Conservation (phyloP, 2,888 invertebrate species). For the Meandrusa payeni region DNA sequence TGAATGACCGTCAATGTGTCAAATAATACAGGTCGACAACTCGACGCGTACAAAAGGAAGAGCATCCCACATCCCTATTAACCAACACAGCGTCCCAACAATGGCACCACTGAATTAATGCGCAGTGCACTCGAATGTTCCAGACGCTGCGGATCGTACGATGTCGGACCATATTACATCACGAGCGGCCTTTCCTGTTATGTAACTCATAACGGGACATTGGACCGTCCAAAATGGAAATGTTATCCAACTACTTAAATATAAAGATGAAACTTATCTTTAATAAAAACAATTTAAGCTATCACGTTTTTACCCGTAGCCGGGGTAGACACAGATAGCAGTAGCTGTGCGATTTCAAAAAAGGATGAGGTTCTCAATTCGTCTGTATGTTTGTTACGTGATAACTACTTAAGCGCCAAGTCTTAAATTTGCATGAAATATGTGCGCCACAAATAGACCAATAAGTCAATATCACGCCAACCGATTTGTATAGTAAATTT, state of each 20-base stretch:
- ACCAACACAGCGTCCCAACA: conserved; percentile 32
- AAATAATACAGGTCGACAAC: conserved; percentile 6
- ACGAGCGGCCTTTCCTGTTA: conserved; percentile 32
- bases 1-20: background rate
- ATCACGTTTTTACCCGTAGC: no score
- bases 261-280: background rate
- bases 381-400: no score
- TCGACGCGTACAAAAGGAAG: conserved; percentile 36
- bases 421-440: no score
- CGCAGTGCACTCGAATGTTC: conserved; percentile 28
- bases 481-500: no score
- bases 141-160: conserved; percentile 35
- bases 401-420: no score
- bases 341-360: no score
- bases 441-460: no score
- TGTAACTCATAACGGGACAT: conserved; percentile 25
- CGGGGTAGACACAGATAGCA: no score
- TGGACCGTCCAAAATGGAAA: background rate
- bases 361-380: no score
- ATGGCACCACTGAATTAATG: conserved; percentile 31
- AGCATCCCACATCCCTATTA: conserved; percentile 48
- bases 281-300: no score
- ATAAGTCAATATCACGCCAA: no score
- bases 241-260: background rate
- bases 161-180: conserved; percentile 41